Base-by-base conservation (phyloP, 1,140 invertebrate species). In the Vanessa tameamea region DNA sequence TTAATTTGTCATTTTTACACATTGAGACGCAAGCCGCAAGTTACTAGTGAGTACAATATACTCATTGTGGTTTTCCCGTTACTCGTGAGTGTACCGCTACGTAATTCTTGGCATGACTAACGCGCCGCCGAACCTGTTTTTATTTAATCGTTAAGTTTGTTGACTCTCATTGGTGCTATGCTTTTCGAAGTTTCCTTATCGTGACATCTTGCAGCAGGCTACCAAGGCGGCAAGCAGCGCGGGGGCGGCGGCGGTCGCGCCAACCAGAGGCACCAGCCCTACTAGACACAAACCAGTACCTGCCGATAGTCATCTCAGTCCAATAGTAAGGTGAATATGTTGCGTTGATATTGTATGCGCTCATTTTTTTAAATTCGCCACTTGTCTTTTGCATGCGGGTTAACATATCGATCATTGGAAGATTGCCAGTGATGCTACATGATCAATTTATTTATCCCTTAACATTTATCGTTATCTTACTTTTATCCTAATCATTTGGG, bases 231-330 rank as follows among this genome's bases (percentile, higher is more conserved):
- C 83, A 94, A 95, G 94, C 95, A 95, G 93, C 93, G 94, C 81
- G 95, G 95, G 86, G 94, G 94, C 87, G 94, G 94, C 93, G 94
- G 95, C 47, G 73, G 73, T 81, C 95, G 95, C 86, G 94, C 95
- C 89, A 95, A 95, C 92, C 95, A 96, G 93, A 95, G 96, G 94
- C 95, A 96, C 93, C 95, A 96, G 93, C 96, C 96, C 84, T 96
- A 96, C 94, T 96, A 95, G 94, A 86, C 84, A 73, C 75, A 57
- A 73, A 78, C 75, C 75, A 77, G 87, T 91, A 89, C 89, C 89
- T 91, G 89, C 85, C 87, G 79, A 87, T 84, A 89, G 86, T 88
- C 89, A 87, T 90, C 87, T 91, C 90, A 89, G 82, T 91, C 87
- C 90, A 89, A 91, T 89, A 88, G 83, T 87, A 88, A 90, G 88